Evolutionary conservation across 30 jellyfish, hydroid and myxozoan species (phyloP).

Genomic region (Chironex yamaguchii): DNA sequence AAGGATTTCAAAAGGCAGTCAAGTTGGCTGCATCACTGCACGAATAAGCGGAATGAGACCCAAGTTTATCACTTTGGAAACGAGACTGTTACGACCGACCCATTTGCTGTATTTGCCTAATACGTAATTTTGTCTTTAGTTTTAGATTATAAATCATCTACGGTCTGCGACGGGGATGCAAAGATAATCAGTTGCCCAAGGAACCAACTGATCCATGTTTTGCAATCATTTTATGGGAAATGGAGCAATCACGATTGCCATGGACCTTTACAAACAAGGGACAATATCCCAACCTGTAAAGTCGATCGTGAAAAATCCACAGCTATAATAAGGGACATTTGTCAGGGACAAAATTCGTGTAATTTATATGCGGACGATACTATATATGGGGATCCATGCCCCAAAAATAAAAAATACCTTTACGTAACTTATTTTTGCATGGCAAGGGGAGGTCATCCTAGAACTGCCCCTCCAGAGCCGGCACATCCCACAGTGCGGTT

Average conservation of each 20-base stretch:
- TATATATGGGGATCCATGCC: conserved; percentile 91
- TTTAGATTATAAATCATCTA: conserved; percentile 20
- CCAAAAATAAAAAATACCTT: conserved; percentile 76
- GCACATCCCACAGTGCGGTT: not conserved
- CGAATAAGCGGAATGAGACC: too few species aligned
- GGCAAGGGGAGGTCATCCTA: conserved; percentile 43
- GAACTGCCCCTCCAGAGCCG: not conserved
- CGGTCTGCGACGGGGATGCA: conserved; percentile 88
- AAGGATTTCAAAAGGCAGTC: too few species aligned
- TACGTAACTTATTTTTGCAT: conserved; percentile 93
- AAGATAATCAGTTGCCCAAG: conserved; percentile 82
- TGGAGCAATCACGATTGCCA: conserved; percentile 98
- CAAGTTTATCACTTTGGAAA: too few species aligned
- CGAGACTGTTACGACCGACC: too few species aligned
- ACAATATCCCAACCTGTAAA: conserved; percentile 85
- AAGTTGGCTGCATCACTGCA: too few species aligned
- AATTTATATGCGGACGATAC: conserved; percentile 85
- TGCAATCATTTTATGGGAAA: conserved; percentile 94
- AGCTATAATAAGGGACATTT: conserved; percentile 83
- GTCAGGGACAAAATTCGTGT: conserved; percentile 93
- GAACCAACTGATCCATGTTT: conserved; percentile 76
- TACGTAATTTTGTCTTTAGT: not conserved
- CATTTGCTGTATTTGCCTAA: too few species aligned
- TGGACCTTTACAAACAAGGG: conserved; percentile 82
- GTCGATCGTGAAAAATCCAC: conserved; percentile 81